These are phyloP conservation scores for Gryllus longicercus DNA, from an alignment of 2,888 invertebrate genomes.

Conservation along the genomic window DNA sequence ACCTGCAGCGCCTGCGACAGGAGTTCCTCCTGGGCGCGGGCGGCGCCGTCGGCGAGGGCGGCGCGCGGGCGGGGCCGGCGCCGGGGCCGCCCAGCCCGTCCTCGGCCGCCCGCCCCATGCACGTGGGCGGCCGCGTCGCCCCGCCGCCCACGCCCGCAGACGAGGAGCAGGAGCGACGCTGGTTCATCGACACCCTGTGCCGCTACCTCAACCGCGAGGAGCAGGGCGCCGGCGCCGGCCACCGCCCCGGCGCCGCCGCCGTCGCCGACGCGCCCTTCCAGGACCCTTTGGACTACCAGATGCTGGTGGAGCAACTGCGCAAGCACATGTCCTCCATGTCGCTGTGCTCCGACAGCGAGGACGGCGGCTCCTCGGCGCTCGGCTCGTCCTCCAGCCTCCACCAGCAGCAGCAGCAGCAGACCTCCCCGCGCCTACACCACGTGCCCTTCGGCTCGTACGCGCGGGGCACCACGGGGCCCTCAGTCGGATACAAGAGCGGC, in stretches of 20 bases:
- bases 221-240: constrained; percentile 25
- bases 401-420: background rate
- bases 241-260: background rate
- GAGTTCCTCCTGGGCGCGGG: constrained; percentile 58
- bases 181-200: constrained; percentile 59
- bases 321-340: constrained; percentile 50
- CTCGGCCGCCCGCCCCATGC: constrained; percentile 20
- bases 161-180: constrained; percentile 29
- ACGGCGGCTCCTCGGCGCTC: constrained; percentile 32
- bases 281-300: constrained; percentile 57
- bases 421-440: background rate
- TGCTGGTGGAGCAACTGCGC: constrained; percentile 61
- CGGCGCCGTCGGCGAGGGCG: constrained; percentile 63
- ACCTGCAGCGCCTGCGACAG: constrained; percentile 63
- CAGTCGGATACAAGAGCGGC: background rate
- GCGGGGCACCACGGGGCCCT: background rate
- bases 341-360: constrained; percentile 35
- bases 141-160: constrained; percentile 22
- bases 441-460: background rate
- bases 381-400: constrained; percentile 29
- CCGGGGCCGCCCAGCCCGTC: constrained; percentile 45
- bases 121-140: background rate
- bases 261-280: constrained; percentile 29
- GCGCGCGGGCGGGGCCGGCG: constrained; percentile 49
- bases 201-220: constrained; percentile 61